Base-by-base conservation (phyloP, 2,797 vertebrate genomes). In the Pangasius sanitwongsei region DNA sequence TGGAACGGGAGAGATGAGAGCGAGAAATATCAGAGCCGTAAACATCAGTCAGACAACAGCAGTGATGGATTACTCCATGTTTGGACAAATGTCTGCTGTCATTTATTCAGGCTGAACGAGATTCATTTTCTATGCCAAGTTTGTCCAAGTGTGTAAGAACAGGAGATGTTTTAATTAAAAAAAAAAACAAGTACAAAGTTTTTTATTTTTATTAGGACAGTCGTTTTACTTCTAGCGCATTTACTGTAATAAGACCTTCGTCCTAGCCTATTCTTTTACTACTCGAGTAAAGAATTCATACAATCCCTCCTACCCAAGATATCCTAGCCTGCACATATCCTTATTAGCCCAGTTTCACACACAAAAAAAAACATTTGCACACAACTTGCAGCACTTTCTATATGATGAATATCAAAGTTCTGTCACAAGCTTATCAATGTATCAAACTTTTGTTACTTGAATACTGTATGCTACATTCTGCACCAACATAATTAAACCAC, bases 61-160 rank as follows among this genome's bases (percentile, higher is more conserved):
- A 75, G 89, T 90, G 86, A 87, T 89, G 90, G 89, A 92, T 92
- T 91, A 92, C 90, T 89, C 86, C 65, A 59, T 89, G 82, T 91
- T 91, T 90, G 87, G 72, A 90, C 85, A 83, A 87, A 89, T 65
- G 83, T 89, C 91, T 89, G 53, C 77, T 34, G 31, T 85, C 86
- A 25, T 89, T 70, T 88, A 90, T 55, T 83, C 57, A 78, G 57
- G 86, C 61, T 78, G 44, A 87, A 88, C 31, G 16, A 50, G 83
- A 91, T 57, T 87, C 80, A 69, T 72, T 86, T 82, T 82, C 82
- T 25, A 55, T 80, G 83, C 48, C 12, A 50, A 15, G 48, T 55
- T 74, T 77, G 50, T 74, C 55, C 57, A 83, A 34, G 44, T n/a
- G 34, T 84, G 83, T 70, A 23, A 37, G 74, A 70, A 65, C 53